These are phyloP conservation scores for Morone chrysops DNA, from an alignment of 2,113 vertebrate species.

Conservation along the genomic window DNA sequence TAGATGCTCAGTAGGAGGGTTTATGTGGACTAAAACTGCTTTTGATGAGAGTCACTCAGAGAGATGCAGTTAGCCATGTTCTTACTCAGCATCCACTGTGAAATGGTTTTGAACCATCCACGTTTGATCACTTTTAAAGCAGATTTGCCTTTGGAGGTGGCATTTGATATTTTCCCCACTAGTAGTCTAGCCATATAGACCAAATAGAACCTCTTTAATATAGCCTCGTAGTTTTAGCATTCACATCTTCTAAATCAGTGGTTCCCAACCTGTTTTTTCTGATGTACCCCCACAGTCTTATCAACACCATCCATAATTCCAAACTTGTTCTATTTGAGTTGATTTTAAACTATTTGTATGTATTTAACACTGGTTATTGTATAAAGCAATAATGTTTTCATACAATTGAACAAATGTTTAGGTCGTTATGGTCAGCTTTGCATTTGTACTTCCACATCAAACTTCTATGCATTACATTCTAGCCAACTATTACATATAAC, in stretches of 20 bases:
- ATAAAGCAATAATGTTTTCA: too few relatives aligned
- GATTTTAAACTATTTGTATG: too few relatives aligned
- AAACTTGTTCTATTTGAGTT: too few relatives aligned
- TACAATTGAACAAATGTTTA: too few relatives aligned
- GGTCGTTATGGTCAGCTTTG: too few relatives aligned
- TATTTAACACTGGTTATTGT: too few relatives aligned
- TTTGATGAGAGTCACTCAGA: slow-evolving; percentile 26
- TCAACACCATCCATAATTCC: not conserved
- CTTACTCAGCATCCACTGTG: slow-evolving; percentile 16
- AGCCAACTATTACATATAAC: too few relatives aligned
- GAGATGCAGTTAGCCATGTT: not conserved
- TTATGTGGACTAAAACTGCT: slow-evolving; percentile 34
- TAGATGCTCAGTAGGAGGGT: slow-evolving; percentile 51
- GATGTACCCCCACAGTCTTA: not conserved
- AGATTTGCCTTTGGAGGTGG: not conserved
- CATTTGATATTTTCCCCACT: too few relatives aligned
- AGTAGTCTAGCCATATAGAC: too few relatives aligned
- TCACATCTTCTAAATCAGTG: not conserved
- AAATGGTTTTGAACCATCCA: slow-evolving; percentile 34
- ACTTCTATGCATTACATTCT: too few relatives aligned
- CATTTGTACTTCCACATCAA: too few relatives aligned
- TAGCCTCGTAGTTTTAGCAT: not conserved
- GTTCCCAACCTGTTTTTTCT: not conserved
- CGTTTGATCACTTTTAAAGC: slow-evolving; percentile 41
- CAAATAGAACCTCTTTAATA: too few relatives aligned